Conservation (phyloP, 2,113 vertebrate species). For the Bungarus multicinctus region DNA sequence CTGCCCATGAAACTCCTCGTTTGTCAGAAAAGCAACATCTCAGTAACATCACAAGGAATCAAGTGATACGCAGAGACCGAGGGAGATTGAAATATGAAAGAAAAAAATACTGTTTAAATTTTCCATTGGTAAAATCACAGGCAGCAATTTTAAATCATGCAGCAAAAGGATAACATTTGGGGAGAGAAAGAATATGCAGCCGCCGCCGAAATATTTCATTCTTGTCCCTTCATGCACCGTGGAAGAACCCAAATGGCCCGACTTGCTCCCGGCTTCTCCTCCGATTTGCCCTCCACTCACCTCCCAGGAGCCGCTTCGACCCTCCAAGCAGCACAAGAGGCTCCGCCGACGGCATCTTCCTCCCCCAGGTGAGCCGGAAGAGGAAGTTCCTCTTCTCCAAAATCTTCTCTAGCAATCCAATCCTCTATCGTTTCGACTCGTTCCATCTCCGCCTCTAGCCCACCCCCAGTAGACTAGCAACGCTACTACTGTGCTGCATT, state of each 20-base stretch:
- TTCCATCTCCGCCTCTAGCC: too few species aligned
- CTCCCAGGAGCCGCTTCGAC: too few species aligned
- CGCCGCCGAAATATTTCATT: background rate
- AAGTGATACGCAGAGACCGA: background rate
- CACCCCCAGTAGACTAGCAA: too few species aligned
- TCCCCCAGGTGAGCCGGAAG: too few species aligned
- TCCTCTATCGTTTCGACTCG: too few species aligned
- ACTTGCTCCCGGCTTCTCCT: too few species aligned
- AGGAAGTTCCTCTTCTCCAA: too few species aligned
- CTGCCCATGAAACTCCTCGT: background rate
- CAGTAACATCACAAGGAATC: background rate
- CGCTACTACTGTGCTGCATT: too few species aligned
- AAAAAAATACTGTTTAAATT: background rate
- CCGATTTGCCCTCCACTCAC: too few species aligned
- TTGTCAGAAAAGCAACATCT: background rate
- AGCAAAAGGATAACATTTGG: background rate
- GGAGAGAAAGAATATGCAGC: background rate
- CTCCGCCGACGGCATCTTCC: fast-evolving
- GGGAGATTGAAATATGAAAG: background rate
- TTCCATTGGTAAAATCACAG: background rate
- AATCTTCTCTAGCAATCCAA: too few species aligned
- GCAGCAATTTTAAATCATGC: background rate
- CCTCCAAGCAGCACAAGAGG: fast-evolving
- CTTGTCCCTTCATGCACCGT: background rate
- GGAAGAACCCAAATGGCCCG: background rate